Evolutionary conservation across 2,113 vertebrate genomes (phyloP).

Genomic region (Nothoprocta pentlandii): DNA sequence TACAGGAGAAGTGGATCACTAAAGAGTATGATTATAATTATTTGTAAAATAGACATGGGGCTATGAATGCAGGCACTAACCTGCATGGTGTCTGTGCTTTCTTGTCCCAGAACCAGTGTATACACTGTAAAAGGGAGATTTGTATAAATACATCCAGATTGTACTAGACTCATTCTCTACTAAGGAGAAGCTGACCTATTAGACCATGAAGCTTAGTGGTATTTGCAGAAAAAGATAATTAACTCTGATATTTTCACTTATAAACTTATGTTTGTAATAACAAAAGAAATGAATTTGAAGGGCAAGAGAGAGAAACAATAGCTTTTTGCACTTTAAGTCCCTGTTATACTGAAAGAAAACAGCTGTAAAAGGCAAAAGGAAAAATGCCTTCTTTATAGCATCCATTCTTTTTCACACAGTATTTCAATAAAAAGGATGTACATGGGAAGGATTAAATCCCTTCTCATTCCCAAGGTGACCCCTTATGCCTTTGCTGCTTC

Average conservation of each 20-base stretch:
- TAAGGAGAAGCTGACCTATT: neutral
- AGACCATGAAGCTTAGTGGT: neutral
- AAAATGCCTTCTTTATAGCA: neutral
- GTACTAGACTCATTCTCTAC: neutral
- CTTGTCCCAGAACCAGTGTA: neutral
- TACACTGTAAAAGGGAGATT: neutral
- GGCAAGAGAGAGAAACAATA: neutral
- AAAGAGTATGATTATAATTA: neutral
- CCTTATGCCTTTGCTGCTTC: neutral
- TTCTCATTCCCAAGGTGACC: neutral
- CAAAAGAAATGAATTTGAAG: neutral
- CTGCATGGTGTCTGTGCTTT: neutral
- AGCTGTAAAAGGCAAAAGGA: neutral
- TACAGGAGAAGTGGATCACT: neutral
- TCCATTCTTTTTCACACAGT: neutral
- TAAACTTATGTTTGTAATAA: neutral
- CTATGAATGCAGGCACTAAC: neutral
- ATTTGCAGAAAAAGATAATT: neutral
- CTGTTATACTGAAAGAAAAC: neutral
- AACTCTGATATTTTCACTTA: neutral
- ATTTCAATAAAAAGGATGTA: neutral
- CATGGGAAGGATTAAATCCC: neutral
- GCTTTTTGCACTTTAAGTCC: neutral
- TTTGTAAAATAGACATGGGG: neutral
- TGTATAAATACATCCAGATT: neutral